These are phyloP conservation scores for Masticophis lateralis DNA, from an alignment of 2,797 vertebrate genomes.

Conservation along the genomic window DNA sequence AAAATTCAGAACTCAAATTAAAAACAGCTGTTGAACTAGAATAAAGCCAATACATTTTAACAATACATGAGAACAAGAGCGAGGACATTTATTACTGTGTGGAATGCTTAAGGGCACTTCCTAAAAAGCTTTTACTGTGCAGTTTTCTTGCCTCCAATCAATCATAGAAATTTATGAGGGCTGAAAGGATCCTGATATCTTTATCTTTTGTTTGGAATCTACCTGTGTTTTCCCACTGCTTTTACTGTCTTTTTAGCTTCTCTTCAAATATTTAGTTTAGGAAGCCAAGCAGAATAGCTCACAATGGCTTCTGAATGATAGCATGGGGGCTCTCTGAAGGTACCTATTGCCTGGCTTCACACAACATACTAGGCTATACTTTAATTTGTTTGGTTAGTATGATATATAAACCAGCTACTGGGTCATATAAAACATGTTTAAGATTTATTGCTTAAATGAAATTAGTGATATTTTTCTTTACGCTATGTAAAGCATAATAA, in stretches of 20 bases:
- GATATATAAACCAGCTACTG: neutral
- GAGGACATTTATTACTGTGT: neutral
- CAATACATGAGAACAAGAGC: neutral
- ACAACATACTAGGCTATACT: neutral
- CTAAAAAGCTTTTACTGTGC: neutral
- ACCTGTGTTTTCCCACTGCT: neutral
- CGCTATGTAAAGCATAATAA: neutral
- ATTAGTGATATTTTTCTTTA: neutral
- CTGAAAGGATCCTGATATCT: neutral
- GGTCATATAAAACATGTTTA: neutral
- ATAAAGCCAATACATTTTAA: neutral
- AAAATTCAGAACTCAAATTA: neutral
- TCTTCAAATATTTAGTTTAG: neutral
- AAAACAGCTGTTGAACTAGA: neutral
- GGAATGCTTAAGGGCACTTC: neutral
- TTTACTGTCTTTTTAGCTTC: neutral
- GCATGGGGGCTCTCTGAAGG: neutral
- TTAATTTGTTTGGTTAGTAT: neutral
- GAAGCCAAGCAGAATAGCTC: neutral
- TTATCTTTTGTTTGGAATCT: neutral
- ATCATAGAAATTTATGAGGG: neutral
- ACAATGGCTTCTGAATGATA: neutral
- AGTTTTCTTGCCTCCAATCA: neutral
- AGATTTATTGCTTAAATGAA: neutral
- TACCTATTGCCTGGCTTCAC: neutral